phyloP scores from a whole-genome alignment of 2,797 vertebrate species.

The Oryzias dopingdopingensis region DNA sequence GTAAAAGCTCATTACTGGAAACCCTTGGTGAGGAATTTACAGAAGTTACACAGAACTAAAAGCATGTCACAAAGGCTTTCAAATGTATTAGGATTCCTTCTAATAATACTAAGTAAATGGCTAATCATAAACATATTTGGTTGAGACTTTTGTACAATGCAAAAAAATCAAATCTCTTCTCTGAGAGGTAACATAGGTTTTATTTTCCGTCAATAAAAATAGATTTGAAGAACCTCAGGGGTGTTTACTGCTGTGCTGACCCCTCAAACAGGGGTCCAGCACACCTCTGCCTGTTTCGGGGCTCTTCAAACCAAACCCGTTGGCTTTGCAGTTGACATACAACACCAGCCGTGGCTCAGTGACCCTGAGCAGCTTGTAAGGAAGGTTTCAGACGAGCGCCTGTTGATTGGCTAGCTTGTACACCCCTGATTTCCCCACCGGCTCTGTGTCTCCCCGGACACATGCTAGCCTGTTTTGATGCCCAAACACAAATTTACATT shows the following conservation, averaged over 20 bases:
- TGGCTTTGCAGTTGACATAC: conserved; percentile 34
- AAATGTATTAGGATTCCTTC: too few relatives aligned
- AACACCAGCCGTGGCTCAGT: conserved; percentile 41
- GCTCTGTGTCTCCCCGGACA: conserved; percentile 52
- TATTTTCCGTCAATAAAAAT: neutral
- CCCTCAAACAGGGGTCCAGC: conserved; percentile 29
- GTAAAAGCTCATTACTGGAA: too few relatives aligned
- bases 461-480: conserved; percentile 56
- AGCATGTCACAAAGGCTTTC: too few relatives aligned
- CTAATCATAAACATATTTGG: too few relatives aligned
- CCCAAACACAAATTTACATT: conserved; percentile 76
- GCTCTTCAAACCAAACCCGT: conserved; percentile 30
- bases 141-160: neutral
- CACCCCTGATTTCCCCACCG: conserved; percentile 65
- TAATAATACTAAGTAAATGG: too few relatives aligned
- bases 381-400: conserved; percentile 45
- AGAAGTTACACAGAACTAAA: too few relatives aligned
- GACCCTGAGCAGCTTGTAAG: conserved; percentile 43
- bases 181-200: neutral
- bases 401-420: conserved; percentile 52
- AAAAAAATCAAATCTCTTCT: neutral
- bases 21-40: too few relatives aligned
- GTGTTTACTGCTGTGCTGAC: conserved; percentile 23
- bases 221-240: conserved; percentile 16
- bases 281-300: conserved; percentile 27